phyloP scores from a whole-genome alignment of 2,113 vertebrate species.

The Microtus oregoni region DNA sequence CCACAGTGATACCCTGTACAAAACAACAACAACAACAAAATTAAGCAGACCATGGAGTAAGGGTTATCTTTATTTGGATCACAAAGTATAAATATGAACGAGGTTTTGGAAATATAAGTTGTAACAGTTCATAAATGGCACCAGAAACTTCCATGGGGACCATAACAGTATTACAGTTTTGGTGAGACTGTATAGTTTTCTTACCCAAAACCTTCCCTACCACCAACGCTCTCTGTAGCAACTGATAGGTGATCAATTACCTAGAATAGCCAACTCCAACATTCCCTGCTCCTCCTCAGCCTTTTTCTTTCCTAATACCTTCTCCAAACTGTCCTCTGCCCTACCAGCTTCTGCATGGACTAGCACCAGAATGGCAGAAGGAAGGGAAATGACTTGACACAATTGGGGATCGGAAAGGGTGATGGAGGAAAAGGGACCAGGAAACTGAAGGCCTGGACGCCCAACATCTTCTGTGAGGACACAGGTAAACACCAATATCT shows the following conservation, averaged over 20 bases:
- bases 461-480: slow-evolving; percentile 64
- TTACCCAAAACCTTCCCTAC: slow-evolving; percentile 59
- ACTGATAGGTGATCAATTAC: slow-evolving; percentile 38
- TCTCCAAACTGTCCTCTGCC: slow-evolving; percentile 58
- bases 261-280: slow-evolving; percentile 50
- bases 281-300: slow-evolving; percentile 37
- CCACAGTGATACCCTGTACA: neutral
- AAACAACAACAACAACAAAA: neutral
- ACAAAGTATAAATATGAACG: slow-evolving; percentile 79
- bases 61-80: slow-evolving; percentile 76
- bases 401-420: neutral
- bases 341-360: slow-evolving; percentile 68
- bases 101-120: slow-evolving; percentile 58
- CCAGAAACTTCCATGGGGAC: slow-evolving; percentile 77
- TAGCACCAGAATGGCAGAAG: slow-evolving; percentile 79
- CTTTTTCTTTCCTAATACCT: slow-evolving; percentile 30
- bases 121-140: slow-evolving; percentile 76
- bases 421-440: neutral
- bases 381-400: slow-evolving; percentile 77
- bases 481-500: slow-evolving; percentile 60
- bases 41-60: slow-evolving; percentile 53
- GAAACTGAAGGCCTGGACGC: slow-evolving; percentile 46
- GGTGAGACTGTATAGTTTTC: neutral
- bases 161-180: slow-evolving; percentile 57
- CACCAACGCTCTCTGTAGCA: slow-evolving; percentile 32